Conservation (phyloP, 2,888 invertebrate species). For the Heliconius charithonia region DNA sequence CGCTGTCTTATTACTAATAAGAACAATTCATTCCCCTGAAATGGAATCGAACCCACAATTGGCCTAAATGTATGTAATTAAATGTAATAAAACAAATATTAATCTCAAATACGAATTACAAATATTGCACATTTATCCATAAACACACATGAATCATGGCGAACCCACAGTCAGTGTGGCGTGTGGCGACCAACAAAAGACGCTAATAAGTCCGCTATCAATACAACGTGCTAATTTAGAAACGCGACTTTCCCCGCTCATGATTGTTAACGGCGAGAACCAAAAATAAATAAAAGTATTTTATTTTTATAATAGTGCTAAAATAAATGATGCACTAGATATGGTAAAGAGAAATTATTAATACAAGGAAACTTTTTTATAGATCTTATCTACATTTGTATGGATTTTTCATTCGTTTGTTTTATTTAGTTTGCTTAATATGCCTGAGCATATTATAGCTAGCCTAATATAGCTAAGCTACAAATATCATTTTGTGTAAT, state of each 20-base stretch:
- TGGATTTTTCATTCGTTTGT: too few species aligned
- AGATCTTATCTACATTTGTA: background rate
- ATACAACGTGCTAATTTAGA: slow-evolving; percentile 63
- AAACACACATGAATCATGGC: slow-evolving; percentile 13
- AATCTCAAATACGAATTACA: background rate
- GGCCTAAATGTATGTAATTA: too few species aligned
- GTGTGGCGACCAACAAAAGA: slow-evolving; percentile 63
- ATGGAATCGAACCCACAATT: too few species aligned
- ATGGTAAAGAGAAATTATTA: slow-evolving; percentile 1
- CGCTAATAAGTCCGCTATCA: slow-evolving; percentile 79
- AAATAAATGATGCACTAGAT: slow-evolving; percentile 8
- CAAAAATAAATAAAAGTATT: slow-evolving; percentile 27
- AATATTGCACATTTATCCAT: background rate
- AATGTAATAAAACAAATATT: background rate
- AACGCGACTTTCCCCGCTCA: slow-evolving; percentile 60
- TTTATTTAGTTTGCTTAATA: too few species aligned
- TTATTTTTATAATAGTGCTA: slow-evolving; percentile 26
- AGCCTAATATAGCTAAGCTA: too few species aligned
- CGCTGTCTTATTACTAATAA: background rate
- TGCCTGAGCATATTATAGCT: too few species aligned
- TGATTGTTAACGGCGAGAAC: slow-evolving; percentile 53
- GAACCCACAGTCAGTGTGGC: slow-evolving; percentile 44
- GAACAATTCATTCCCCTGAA: too few species aligned
- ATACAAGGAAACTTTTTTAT: background rate
- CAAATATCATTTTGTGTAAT: too few species aligned